Evolutionary conservation across 2,797 vertebrate species (phyloP), one percentile per base, ranked within the genome.

Genomic region (Coreius guichenoti): DNA sequence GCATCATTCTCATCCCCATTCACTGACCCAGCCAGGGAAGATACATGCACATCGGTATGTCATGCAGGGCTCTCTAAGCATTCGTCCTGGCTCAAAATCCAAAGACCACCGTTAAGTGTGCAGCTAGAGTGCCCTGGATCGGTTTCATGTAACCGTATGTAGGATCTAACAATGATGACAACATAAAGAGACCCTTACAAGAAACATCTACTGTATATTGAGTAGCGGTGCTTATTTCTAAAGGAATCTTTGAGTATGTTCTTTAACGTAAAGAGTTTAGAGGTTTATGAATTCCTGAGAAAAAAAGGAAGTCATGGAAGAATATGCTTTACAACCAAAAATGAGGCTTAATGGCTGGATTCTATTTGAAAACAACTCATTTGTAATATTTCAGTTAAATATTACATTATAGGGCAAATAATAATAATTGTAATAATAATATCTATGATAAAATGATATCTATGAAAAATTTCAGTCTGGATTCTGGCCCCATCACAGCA

Each of bases 1-100:
- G 31, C n/a, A 43, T 81, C 45, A n/a, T 43, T 68, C 47, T 80
- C 17, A 6, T 56, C 26, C 16, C 19, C 19, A 31, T 47, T 31
- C 36, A 23, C 29, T 19, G 17, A 65, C 67, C 14, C 12, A 36
- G 23, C 49, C 31, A 36, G 31, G 23, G 13, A 29, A 82, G n/a
- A 63, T 19, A 58, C 4, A 23, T 29, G 5, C 31, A 56, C 63
- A 56, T 17, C 9, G 0, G 4, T 31, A 56, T 21, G 0, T 29
- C 68, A 31, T 58, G 80, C 16, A 72, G n/a, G 26, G 16, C 72
- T 82, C 39, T 82, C 39, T 33, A 82, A 82, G 29, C 29, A 7
- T 74, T 65, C 29, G 2, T 74, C 69, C 26, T 33, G 3, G 33
- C n/a, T 82, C 3, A 72, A 11, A 72, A 73, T 16, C 58, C 33